Evolutionary conservation across 35 echinoderm and acorn worm genomes (phyloP).

Genomic region (Ophiothrix spiculata): DNA sequence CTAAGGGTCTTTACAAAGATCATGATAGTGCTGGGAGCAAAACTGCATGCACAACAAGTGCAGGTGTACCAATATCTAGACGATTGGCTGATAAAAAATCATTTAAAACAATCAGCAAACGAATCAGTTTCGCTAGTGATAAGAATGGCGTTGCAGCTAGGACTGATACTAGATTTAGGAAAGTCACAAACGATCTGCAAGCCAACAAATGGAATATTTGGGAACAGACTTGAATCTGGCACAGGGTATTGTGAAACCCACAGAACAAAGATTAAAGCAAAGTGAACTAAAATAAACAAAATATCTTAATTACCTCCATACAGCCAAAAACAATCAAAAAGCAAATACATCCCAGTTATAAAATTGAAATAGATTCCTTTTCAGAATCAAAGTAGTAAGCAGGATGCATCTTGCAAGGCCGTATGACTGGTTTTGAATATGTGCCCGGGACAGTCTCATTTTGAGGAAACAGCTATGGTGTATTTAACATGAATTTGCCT

Average conservation of each 20-base stretch:
- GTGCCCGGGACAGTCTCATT: too few species aligned
- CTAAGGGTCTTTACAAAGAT: not conserved
- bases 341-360: too few species aligned
- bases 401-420: too few species aligned
- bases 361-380: too few species aligned
- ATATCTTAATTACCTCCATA: too few species aligned
- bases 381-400: too few species aligned
- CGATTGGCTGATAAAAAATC: not conserved
- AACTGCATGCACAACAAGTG: not conserved
- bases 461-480: too few species aligned
- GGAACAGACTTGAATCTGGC: not conserved
- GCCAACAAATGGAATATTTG: not conserved
- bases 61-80: not conserved
- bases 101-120: not conserved
- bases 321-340: too few species aligned
- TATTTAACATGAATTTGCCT: too few species aligned
- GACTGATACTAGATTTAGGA: not conserved
- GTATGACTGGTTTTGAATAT: too few species aligned
- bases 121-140: not conserved
- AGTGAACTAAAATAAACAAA: too few species aligned
- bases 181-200: not conserved
- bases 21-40: not conserved
- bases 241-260: not conserved
- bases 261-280: not conserved
- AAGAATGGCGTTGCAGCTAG: not conserved